phyloP scores from a whole-genome alignment of 1,140 invertebrate genomes.

The Drosophila erecta region DNA sequence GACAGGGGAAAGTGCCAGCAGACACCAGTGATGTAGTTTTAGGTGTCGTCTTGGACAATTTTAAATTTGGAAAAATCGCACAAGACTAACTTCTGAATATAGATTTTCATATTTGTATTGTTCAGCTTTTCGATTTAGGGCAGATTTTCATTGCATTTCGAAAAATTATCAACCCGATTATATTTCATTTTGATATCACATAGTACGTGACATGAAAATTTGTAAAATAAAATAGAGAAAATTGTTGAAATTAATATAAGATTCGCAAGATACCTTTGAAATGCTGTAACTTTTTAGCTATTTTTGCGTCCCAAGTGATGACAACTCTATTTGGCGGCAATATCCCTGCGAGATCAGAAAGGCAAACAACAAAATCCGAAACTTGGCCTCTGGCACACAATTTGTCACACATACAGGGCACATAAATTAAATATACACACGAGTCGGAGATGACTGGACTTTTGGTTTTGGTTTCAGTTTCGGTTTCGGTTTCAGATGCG shows the following conservation, averaged over 20 bases:
- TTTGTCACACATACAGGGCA: conserved; percentile 77
- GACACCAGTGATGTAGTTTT: conserved; percentile 25
- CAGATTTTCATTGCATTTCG: too few species aligned
- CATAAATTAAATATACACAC: conserved; percentile 72
- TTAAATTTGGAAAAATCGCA: not conserved
- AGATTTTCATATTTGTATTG: too few species aligned
- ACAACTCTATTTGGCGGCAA: conserved; percentile 10
- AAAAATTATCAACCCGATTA: too few species aligned
- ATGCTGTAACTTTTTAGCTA: not conserved
- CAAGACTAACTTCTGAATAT: too few species aligned
- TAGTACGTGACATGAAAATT: too few species aligned
- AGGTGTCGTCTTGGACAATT: conserved; percentile 4
- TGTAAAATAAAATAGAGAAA: too few species aligned
- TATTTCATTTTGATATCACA: too few species aligned
- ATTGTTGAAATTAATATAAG: too few species aligned
- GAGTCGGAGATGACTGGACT: conserved; percentile 29
- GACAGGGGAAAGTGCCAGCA: conserved; percentile 1
- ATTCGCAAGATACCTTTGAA: not conserved
- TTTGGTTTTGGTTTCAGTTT: conserved; percentile 19
- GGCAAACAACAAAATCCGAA: conserved; percentile 58
- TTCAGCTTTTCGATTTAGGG: too few species aligned
- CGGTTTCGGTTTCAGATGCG: conserved; percentile 8
- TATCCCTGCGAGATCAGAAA: conserved; percentile 30
- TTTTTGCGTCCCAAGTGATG: not conserved
- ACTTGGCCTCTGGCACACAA: conserved; percentile 74